phyloP scores from a whole-genome alignment of 1,140 invertebrate genomes.

The Zaprionus kolodkinae region DNA sequence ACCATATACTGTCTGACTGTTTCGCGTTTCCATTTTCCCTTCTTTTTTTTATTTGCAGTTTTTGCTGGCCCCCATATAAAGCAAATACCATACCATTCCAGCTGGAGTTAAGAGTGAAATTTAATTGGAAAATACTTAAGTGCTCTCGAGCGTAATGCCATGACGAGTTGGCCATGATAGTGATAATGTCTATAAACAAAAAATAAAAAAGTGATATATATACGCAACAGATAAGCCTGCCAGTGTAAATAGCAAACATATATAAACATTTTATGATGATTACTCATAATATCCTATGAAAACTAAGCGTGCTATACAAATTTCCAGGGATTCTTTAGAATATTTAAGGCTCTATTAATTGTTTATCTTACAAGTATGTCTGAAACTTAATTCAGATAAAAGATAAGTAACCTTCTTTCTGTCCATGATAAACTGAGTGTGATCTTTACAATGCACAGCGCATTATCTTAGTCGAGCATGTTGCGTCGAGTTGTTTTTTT shows the following conservation, averaged over 20 bases:
- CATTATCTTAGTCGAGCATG: neutral
- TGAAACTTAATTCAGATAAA: neutral
- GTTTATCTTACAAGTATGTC: no score
- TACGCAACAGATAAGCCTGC: neutral
- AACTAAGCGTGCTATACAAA: no score
- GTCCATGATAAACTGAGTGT: neutral
- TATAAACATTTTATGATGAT: neutral
- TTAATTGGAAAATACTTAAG: conserved; percentile 61
- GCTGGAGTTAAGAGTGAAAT: conserved; percentile 43
- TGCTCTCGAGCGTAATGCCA: conserved; percentile 34
- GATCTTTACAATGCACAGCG: neutral
- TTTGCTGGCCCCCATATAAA: neutral
- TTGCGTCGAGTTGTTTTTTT: neutral
- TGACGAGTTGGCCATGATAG: conserved; percentile 41
- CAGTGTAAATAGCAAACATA: neutral
- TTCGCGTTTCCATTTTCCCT: conserved; percentile 47
- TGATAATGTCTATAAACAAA: conserved; percentile 35
- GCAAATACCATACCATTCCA: conserved; percentile 38
- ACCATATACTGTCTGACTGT: neutral
- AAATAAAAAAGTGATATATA: neutral
- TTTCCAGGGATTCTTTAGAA: no score
- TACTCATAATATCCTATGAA: neutral
- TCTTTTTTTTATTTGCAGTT: neutral
- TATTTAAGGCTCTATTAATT: no score
- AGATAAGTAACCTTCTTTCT: neutral